Evolutionary conservation across 2,797 vertebrate species (phyloP).

Genomic region (Platalea minor): DNA sequence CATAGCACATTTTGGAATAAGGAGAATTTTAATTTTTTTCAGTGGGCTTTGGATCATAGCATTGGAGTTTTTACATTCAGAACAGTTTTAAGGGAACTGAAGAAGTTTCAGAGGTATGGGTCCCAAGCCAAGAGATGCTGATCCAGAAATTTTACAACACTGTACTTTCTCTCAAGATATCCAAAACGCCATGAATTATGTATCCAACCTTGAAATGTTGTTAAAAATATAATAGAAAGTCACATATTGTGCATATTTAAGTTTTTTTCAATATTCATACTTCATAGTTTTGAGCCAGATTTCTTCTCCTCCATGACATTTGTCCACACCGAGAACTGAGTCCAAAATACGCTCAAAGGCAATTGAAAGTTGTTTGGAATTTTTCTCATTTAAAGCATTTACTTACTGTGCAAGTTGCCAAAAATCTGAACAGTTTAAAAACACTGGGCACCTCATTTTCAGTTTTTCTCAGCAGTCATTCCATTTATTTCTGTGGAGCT

Average conservation of each 20-base stretch:
- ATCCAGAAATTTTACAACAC: conserved; percentile 38
- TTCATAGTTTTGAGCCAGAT: conserved; percentile 47
- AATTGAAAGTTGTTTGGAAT: conserved; percentile 55
- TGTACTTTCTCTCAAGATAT: conserved; percentile 20
- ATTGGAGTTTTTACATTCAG: neutral
- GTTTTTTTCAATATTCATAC: neutral
- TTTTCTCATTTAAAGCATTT: conserved; percentile 43
- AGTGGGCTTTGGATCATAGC: neutral
- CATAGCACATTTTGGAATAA: neutral
- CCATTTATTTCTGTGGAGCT: neutral
- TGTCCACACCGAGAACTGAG: conserved; percentile 19
- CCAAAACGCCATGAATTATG: conserved; percentile 55
- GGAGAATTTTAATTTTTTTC: neutral
- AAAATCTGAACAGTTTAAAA: conserved; percentile 20
- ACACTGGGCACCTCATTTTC: conserved; percentile 45
- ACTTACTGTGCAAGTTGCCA: conserved; percentile 34
- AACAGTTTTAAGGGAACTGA: neutral
- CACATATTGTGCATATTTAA: conserved; percentile 30
- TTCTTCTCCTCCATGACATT: conserved; percentile 29
- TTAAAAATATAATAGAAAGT: conserved; percentile 59
- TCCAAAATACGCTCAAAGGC: conserved; percentile 38
- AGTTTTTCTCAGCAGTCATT: conserved; percentile 27
- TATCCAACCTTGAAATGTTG: conserved; percentile 59
- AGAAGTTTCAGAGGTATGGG: neutral
- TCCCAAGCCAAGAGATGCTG: conserved; percentile 16